These are phyloP conservation scores for Toxotes jaculatrix DNA, from an alignment of 2,113 vertebrate species.

Conservation along the genomic window DNA sequence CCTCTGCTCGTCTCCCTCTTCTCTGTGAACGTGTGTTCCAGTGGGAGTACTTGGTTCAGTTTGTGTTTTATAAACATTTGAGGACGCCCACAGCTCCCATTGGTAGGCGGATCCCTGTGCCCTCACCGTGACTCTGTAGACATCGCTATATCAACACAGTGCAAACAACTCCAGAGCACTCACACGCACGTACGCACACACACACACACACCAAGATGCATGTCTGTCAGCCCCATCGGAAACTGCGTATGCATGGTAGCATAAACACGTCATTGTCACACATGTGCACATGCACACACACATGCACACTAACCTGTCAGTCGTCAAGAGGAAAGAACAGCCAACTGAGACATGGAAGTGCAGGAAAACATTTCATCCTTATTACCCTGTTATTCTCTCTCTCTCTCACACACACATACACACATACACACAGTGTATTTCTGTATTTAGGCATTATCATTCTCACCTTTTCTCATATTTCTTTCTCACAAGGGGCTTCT, in stretches of 20 bases:
- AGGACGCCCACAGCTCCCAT: slow-evolving; percentile 65
- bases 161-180: slow-evolving; percentile 55
- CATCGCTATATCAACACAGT: slow-evolving; percentile 66
- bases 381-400: slow-evolving; percentile 72
- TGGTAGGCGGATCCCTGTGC: slow-evolving; percentile 58
- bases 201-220: slow-evolving; percentile 7
- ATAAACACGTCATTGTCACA: slow-evolving; percentile 28
- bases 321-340: slow-evolving; percentile 65
- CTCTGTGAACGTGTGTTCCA: slow-evolving; percentile 37
- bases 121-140: slow-evolving; percentile 69
- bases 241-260: slow-evolving; percentile 23
- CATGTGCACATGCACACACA: slow-evolving; percentile 1
- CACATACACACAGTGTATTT: slow-evolving; percentile 40
- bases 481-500: slow-evolving; percentile 59
- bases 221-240: slow-evolving; percentile 35
- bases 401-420: background rate
- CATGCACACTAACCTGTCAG: slow-evolving; percentile 60
- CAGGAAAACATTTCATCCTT: slow-evolving; percentile 77
- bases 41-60: slow-evolving; percentile 62
- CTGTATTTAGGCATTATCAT: slow-evolving; percentile 69
- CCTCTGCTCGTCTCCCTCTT: slow-evolving; percentile 4
- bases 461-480: slow-evolving; percentile 74
- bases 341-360: slow-evolving; percentile 73
- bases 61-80: slow-evolving; percentile 75
- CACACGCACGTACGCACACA: background rate